A percentile compares a stretch with the other conserved stretches of the same genome.
These are phyloP conservation scores for Cylloceria caligata DNA, from an alignment of 2,888 invertebrate genomes.

Conservation along the genomic window DNA sequence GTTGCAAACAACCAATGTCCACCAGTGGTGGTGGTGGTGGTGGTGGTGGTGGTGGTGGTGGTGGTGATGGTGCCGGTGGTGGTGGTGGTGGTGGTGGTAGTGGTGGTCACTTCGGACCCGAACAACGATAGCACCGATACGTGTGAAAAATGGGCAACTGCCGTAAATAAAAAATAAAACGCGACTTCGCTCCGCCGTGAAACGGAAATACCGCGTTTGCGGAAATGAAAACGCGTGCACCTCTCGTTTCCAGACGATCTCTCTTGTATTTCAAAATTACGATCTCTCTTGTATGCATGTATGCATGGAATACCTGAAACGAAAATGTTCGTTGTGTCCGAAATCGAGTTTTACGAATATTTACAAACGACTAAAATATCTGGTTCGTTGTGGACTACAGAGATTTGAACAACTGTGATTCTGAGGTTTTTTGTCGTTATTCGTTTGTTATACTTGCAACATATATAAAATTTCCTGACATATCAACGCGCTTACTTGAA, in stretches of 20 bases:
- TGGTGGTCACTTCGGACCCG: neutral
- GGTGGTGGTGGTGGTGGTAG: too few relatives aligned
- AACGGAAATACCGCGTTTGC: conserved; percentile 39
- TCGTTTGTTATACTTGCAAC: neutral
- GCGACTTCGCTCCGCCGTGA: neutral
- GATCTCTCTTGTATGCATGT: conserved; percentile 7
- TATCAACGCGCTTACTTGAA: too few relatives aligned
- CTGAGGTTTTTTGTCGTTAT: conserved; percentile 15
- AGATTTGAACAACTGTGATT: conserved; percentile 1
- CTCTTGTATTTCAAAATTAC: conserved; percentile 2
- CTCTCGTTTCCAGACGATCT: conserved; percentile 45
- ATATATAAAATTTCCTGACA: neutral
- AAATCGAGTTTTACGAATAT: conserved; percentile 42
- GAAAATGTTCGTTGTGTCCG: neutral
- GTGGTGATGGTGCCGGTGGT: too few relatives aligned
- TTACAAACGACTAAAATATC: conserved; percentile 45
- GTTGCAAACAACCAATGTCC: neutral
- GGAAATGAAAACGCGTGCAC: conserved; percentile 57
- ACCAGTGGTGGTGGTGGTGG: too few relatives aligned
- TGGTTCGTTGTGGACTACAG: conserved; percentile 23
- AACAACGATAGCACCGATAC: conserved; percentile 16
- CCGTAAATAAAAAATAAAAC: conserved; percentile 19
- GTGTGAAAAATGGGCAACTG: conserved; percentile 35
- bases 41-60: too few relatives aligned
- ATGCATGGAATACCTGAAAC: conserved; percentile 48